phyloP scores from a whole-genome alignment of 2,888 invertebrate species.

The Lingula anatina region DNA sequence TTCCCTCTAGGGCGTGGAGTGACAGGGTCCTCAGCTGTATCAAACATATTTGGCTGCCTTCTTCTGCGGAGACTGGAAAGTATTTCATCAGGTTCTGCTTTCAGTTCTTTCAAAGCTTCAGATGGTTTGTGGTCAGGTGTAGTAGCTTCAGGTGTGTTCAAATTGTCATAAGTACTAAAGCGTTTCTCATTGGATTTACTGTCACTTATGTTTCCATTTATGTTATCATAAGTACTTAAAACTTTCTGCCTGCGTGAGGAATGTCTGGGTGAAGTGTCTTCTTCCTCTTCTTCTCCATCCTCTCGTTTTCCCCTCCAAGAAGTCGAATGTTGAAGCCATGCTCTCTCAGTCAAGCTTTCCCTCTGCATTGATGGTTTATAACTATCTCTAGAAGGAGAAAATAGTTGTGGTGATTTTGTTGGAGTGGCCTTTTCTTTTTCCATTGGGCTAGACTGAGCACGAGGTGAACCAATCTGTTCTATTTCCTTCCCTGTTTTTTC shows the following conservation, averaged over 20 bases:
- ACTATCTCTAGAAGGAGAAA: too few relatives aligned
- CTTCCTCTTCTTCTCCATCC: neutral
- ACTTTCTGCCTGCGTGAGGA: constrained; percentile 18
- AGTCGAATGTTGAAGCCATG: constrained; percentile 8
- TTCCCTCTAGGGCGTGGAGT: too few relatives aligned
- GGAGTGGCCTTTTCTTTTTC: too few relatives aligned
- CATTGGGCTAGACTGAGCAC: too few relatives aligned
- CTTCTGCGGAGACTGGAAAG: too few relatives aligned
- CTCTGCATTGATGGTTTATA: neutral
- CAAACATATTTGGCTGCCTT: neutral
- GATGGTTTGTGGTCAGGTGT: too few relatives aligned
- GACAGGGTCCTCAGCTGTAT: too few relatives aligned
- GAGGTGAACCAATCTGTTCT: constrained; percentile 19
- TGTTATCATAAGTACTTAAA: constrained; percentile 18
- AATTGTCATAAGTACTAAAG: constrained; percentile 36
- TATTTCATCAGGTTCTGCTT: too few relatives aligned
- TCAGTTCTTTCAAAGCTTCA: too few relatives aligned
- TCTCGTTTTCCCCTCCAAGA: constrained; percentile 8
- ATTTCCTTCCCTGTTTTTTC: constrained; percentile 36
- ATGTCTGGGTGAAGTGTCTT: neutral
- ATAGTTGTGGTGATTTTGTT: neutral
- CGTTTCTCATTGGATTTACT: constrained; percentile 4
- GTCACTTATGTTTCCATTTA: neutral
- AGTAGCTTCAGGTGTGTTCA: constrained; percentile 20
- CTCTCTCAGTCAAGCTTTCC: constrained; percentile 7